Conservation (phyloP, 2,113 vertebrate genomes). For the Oryctolagus cuniculus region mOryCun1.1 NC_091442.1:87779501-87780000, state of each 20-base stretch:
- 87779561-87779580: conserved; percentile 97
- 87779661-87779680: conserved; percentile 99
- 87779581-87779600: too few species aligned
- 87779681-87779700: conserved; percentile 97
- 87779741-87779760: conserved; percentile 98
- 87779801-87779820: conserved; percentile 97
- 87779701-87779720: conserved; percentile 97
- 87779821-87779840: conserved; percentile 98
- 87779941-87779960: conserved; percentile 97
- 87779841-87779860: conserved; percentile 99
- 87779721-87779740: conserved; percentile 97
- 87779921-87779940: conserved; percentile 99
- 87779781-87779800: conserved; percentile 99
- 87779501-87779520: conserved; percentile 98
- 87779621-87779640: conserved; percentile 98
- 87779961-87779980: conserved; percentile 99
- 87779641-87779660: conserved; percentile 97
- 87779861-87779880: conserved; percentile 99
- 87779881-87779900: conserved; percentile 99
- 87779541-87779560: conserved; percentile 98
- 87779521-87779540: conserved; percentile 97
- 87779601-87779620: conserved; percentile 74
- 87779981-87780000: conserved; percentile 98
- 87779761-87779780: conserved; percentile 98
- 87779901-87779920: conserved; percentile 99